Percentiles rank a stretch among this genome's conserved stretches.
Conservation (phyloP, 2,113 vertebrate species). For the Pelobates fuscus region DNA sequence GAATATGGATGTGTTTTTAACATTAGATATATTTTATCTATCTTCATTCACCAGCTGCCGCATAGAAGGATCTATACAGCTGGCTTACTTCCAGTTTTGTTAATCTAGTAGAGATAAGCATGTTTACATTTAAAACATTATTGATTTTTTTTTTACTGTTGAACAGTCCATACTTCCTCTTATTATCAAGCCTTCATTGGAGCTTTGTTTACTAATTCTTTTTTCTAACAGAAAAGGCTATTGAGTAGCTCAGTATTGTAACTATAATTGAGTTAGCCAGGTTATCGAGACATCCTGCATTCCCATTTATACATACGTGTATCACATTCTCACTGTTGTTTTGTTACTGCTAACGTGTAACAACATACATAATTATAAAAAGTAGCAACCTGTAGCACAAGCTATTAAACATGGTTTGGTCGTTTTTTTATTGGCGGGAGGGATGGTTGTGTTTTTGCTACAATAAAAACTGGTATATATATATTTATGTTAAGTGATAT, state of each 20-base stretch:
- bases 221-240: background rate
- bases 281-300: background rate
- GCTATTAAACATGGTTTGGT: too few relatives aligned
- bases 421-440: too few relatives aligned
- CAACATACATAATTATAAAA: background rate
- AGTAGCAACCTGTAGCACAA: background rate
- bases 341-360: background rate
- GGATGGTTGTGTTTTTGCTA: too few relatives aligned
- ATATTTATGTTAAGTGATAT: too few relatives aligned
- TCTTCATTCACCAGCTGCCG: conserved; percentile 18
- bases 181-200: conserved; percentile 26
- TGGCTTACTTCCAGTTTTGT: conserved; percentile 33
- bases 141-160: conserved; percentile 26
- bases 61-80: conserved; percentile 14
- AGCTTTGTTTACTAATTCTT: conserved; percentile 9
- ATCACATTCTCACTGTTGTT: background rate
- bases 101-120: conserved; percentile 32
- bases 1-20: background rate
- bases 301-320: background rate
- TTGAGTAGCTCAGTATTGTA: background rate
- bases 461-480: too few relatives aligned
- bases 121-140: conserved; percentile 38
- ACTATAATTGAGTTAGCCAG: background rate
- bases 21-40: conserved; percentile 24
- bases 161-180: conserved; percentile 19